These are phyloP conservation scores for Pteronotus mesoamericanus DNA, from an alignment of 2,797 vertebrate genomes.

Conservation along the genomic window DNA sequence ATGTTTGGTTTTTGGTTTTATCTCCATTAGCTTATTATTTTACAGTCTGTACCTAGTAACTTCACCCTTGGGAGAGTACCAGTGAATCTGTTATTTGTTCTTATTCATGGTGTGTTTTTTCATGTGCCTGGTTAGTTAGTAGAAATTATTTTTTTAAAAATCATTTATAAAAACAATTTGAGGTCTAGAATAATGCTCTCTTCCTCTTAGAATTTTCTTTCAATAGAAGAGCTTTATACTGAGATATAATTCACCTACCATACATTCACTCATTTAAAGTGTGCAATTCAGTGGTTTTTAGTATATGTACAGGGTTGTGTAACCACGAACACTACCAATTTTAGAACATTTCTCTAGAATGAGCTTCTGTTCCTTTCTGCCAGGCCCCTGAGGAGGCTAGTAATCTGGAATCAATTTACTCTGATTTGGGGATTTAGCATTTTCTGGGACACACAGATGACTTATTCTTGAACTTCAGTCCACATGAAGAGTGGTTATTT, in stretches of 20 bases:
- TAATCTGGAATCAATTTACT: neutral
- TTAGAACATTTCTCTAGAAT: neutral
- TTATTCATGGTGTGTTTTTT: neutral
- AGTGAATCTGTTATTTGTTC: neutral
- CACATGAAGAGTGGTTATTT: neutral
- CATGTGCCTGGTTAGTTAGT: neutral
- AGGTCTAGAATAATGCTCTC: neutral
- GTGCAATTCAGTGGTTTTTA: neutral
- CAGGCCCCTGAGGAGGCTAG: neutral
- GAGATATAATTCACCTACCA: neutral
- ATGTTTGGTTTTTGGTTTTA: neutral
- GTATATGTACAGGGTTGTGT: neutral
- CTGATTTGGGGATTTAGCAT: neutral
- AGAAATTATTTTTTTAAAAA: slow-evolving; percentile 3
- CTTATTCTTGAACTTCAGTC: neutral
- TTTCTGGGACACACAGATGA: neutral
- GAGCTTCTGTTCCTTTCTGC: neutral
- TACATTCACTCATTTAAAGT: neutral
- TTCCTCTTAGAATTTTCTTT: neutral
- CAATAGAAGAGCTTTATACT: neutral
- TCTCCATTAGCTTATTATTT: neutral
- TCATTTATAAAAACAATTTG: neutral
- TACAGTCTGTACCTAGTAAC: neutral
- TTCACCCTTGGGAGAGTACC: neutral
- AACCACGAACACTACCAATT: neutral